Percentiles rank a stretch among this genome's conserved stretches.
These are phyloP conservation scores for Cottoperca gobio DNA, from an alignment of 2,797 vertebrate genomes.

Conservation along the genomic window DNA sequence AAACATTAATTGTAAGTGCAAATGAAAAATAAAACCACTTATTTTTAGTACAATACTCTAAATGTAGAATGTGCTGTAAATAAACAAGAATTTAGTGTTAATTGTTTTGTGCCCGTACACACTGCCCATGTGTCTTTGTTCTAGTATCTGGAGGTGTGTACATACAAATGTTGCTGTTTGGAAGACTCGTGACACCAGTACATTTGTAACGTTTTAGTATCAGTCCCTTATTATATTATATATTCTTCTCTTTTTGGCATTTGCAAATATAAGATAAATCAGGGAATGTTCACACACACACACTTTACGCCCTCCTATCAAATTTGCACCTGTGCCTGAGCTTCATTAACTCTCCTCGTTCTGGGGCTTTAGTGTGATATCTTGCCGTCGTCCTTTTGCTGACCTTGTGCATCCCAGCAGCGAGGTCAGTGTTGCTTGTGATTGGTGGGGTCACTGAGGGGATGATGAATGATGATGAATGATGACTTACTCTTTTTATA, in stretches of 20 bases:
- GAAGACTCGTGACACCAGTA: background rate
- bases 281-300: background rate
- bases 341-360: slow-evolving; percentile 65
- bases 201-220: background rate
- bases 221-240: background rate
- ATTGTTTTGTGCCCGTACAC: background rate
- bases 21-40: background rate
- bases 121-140: too few species aligned
- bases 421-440: slow-evolving; percentile 67
- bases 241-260: background rate
- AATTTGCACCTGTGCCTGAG: slow-evolving; percentile 62
- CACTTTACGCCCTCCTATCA: slow-evolving; percentile 24
- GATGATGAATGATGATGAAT: slow-evolving; percentile 80
- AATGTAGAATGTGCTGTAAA: too few species aligned
- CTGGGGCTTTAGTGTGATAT: background rate
- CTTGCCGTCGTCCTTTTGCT: background rate
- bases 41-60: slow-evolving; percentile 1
- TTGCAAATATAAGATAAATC: background rate
- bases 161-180: background rate
- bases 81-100: background rate
- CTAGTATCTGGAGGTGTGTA: too few species aligned
- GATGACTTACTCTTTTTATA: slow-evolving; percentile 80
- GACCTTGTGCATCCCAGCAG: slow-evolving; percentile 2
- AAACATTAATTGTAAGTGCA: background rate
- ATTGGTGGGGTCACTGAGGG: slow-evolving; percentile 82